A percentile compares a stretch with the other conserved stretches of the same genome.
Conservation (phyloP, 2,113 vertebrate species). For the Pogonocichla stellata region DNA sequence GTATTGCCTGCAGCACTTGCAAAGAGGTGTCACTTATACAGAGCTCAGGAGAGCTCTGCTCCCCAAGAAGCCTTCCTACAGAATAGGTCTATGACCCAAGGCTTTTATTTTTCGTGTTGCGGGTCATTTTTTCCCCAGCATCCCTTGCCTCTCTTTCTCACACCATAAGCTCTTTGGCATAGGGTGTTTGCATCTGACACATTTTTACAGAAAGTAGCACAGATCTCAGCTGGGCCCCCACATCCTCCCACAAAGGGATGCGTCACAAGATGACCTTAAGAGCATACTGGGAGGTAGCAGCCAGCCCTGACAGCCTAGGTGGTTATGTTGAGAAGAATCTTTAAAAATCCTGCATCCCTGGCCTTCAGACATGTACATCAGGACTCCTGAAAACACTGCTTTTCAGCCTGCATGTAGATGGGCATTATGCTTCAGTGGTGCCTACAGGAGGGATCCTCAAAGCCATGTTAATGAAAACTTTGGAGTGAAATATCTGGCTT, state of each 20-base stretch:
- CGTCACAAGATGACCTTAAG: background rate
- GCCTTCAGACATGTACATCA: background rate
- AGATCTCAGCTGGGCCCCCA: background rate
- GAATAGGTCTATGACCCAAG: background rate
- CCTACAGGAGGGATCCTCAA: background rate
- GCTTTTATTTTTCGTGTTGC: background rate
- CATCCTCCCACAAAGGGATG: rapidly evolving
- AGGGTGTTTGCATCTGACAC: background rate
- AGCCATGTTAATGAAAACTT: background rate
- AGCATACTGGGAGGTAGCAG: background rate
- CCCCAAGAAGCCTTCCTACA: background rate
- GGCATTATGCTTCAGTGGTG: background rate
- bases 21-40: background rate
- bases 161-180: background rate
- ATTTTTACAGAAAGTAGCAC: background rate
- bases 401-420: background rate
- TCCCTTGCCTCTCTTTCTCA: background rate
- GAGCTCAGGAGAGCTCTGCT: background rate
- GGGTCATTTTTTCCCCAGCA: background rate
- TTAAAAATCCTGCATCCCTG: background rate
- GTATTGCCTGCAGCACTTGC: background rate
- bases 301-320: background rate
- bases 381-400: background rate
- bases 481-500: background rate
- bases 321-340: background rate